Percentiles rank a stretch among this genome's conserved stretches.
phyloP scores from a whole-genome alignment of 2,797 vertebrate species.

The Onychomys torridus region DNA sequence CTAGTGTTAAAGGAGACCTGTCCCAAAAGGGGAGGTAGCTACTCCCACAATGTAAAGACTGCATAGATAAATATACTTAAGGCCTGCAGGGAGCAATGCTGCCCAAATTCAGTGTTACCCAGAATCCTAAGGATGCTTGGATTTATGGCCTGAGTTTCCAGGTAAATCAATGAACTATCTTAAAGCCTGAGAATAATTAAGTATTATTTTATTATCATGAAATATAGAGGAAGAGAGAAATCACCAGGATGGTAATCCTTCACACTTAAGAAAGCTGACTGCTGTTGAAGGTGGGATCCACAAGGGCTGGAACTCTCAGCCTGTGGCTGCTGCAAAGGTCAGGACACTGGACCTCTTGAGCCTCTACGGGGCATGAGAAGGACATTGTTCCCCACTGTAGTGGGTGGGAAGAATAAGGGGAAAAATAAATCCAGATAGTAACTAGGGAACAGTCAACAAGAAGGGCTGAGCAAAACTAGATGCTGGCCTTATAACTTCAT shows the following conservation, averaged over 20 bases:
- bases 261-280: neutral
- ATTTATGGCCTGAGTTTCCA: neutral
- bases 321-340: neutral
- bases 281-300: neutral
- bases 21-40: neutral
- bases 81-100: neutral
- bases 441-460: neutral
- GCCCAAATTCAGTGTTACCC: accelerated
- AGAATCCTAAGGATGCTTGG: neutral
- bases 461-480: neutral
- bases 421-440: neutral
- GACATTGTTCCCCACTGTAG: neutral
- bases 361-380: neutral
- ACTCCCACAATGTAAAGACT: neutral
- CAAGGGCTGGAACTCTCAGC: accelerated
- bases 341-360: neutral
- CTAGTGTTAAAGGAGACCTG: neutral
- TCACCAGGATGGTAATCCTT: slow-evolving; percentile 6
- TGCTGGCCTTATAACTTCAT: neutral
- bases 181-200: slow-evolving; percentile 36
- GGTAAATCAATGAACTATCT: neutral
- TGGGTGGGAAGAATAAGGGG: neutral
- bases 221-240: slow-evolving; percentile 33
- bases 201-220: neutral
- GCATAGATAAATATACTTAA: neutral